phyloP scores from a whole-genome alignment of 92 coral and sea anemone genomes.

The Parazoanthus atlanticus region DNA sequence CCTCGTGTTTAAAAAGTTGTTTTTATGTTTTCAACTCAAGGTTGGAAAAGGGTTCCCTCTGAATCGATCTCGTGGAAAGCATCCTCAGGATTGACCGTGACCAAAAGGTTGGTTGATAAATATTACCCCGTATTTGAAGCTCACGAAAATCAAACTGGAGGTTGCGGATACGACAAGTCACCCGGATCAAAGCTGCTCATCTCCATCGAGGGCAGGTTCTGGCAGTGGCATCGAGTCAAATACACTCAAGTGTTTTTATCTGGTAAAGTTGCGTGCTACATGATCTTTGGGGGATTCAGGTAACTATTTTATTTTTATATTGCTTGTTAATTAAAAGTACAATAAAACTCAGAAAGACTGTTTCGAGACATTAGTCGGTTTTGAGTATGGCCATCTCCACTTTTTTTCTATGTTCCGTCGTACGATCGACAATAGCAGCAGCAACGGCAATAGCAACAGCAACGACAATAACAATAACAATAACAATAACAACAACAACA shows the following conservation, averaged over 20 bases:
- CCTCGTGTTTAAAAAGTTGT: too few relatives aligned
- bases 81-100: background rate
- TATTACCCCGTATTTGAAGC: background rate
- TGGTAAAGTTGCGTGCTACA: background rate
- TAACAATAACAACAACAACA: too few relatives aligned
- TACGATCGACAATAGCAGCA: too few relatives aligned
- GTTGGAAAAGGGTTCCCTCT: background rate
- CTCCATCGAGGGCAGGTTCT: background rate
- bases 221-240: conserved; percentile 26
- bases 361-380: too few relatives aligned
- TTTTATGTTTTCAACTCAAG: background rate
- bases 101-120: fast-evolving
- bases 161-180: conserved; percentile 5
- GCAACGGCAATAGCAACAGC: too few relatives aligned
- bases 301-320: background rate
- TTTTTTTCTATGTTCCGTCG: too few relatives aligned
- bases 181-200: conserved; percentile 32
- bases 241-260: conserved; percentile 34
- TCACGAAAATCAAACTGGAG: background rate
- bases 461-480: too few relatives aligned
- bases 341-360: too few relatives aligned
- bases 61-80: background rate
- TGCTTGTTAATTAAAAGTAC: background rate
- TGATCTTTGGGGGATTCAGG: conserved; percentile 40
- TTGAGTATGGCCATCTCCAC: too few relatives aligned